Conservation (phyloP, 2,113 vertebrate genomes). For the Cochlearius cochlearius region DNA sequence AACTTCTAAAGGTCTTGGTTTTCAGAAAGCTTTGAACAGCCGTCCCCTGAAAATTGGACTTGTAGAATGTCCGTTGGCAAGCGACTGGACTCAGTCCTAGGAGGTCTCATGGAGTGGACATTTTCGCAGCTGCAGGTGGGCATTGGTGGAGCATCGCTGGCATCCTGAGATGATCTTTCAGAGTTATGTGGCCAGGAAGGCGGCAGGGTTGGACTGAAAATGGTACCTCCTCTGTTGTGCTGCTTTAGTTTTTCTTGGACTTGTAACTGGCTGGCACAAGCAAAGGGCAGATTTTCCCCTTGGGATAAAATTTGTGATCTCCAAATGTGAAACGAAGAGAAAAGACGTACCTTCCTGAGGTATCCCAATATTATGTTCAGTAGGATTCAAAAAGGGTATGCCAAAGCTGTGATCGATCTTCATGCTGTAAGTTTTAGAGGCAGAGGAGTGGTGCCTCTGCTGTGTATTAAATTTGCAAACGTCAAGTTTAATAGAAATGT, state of each 20-base stretch:
- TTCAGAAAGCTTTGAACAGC: constrained; percentile 28
- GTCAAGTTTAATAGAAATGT: background rate
- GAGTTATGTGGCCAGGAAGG: background rate
- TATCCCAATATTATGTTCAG: background rate
- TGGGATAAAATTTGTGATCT: background rate
- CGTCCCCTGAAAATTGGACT: background rate
- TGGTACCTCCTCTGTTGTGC: background rate
- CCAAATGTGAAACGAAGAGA: background rate
- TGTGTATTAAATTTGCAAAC: background rate
- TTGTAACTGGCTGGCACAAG: background rate
- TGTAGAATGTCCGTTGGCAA: background rate
- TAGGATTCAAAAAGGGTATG: background rate
- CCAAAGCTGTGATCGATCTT: background rate
- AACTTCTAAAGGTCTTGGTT: constrained; percentile 22
- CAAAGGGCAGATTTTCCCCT: background rate
- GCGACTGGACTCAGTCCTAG: background rate
- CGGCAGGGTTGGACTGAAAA: background rate
- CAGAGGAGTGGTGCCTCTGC: background rate
- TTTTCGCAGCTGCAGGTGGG: background rate
- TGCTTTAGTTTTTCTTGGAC: background rate
- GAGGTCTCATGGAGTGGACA: background rate
- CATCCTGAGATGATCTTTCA: background rate
- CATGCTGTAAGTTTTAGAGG: background rate
- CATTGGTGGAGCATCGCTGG: background rate
- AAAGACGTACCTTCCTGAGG: background rate